Conservation (phyloP, 2,113 vertebrate genomes). For the Apistogramma diplotaenia region DNA sequence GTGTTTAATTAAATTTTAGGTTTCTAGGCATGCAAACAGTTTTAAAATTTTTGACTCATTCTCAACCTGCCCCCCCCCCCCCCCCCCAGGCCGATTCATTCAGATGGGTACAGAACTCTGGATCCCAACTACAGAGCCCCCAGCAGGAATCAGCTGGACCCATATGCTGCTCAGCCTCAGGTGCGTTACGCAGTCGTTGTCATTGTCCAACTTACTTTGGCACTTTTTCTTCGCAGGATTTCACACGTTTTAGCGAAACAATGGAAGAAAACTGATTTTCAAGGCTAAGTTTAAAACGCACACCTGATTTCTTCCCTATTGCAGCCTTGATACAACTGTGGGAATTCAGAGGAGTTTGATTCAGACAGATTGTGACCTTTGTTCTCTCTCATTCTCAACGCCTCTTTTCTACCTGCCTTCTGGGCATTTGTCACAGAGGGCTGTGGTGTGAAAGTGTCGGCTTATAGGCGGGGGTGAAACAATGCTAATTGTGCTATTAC, state of each 20-base stretch:
- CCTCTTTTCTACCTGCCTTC: too few species aligned
- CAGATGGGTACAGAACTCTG: slow-evolving; percentile 78
- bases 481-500: neutral
- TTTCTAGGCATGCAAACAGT: neutral
- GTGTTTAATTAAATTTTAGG: neutral
- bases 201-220: neutral
- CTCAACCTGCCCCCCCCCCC: neutral
- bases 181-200: slow-evolving; percentile 18
- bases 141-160: slow-evolving; percentile 86
- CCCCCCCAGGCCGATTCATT: slow-evolving; percentile 65
- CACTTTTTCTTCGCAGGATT: neutral
- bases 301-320: too few species aligned
- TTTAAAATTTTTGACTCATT: neutral
- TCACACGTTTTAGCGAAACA: neutral
- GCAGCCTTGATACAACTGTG: too few species aligned
- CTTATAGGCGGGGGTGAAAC: too few species aligned
- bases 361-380: too few species aligned
- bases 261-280: neutral
- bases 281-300: neutral
- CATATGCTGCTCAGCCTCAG: slow-evolving; percentile 90
- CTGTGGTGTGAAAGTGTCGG: too few species aligned
- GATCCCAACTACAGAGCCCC: slow-evolving; percentile 86
- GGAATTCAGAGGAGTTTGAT: too few species aligned
- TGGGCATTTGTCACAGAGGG: too few species aligned
- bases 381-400: too few species aligned